Conservation (phyloP, 1,140 invertebrate genomes). For the Armadillidium nasatum region DNA sequence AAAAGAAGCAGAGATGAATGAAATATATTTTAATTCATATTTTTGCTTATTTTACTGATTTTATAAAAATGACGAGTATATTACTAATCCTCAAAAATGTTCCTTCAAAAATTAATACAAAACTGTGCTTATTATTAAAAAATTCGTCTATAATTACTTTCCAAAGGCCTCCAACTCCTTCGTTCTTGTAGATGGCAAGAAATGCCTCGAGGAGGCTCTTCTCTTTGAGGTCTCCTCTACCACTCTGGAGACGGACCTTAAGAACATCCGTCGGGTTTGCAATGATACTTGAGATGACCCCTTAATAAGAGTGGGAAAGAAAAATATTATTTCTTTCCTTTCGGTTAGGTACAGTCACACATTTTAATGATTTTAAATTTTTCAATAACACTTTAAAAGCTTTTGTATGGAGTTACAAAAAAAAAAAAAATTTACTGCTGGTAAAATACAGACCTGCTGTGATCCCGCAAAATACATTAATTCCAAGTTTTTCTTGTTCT, state of each 20-base stretch:
- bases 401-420: no score
- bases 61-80: not conserved
- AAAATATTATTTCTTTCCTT: no score
- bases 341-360: no score
- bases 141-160: slow-evolving; percentile 58
- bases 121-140: not conserved
- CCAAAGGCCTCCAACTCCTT: slow-evolving; percentile 80
- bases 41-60: not conserved
- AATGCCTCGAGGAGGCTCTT: slow-evolving; percentile 68
- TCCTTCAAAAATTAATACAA: not conserved
- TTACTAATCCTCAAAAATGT: not conserved
- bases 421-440: no score
- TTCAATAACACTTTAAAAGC: no score
- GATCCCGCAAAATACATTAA: slow-evolving; percentile 80
- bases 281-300: slow-evolving; percentile 84
- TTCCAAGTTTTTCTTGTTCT: slow-evolving; percentile 64
- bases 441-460: slow-evolving; percentile 59
- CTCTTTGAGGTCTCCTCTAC: slow-evolving; percentile 46
- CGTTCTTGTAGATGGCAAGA: slow-evolving; percentile 67
- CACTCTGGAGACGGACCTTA: slow-evolving; percentile 89
- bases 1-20: no score
- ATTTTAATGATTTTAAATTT: no score
- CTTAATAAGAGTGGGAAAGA: slow-evolving; percentile 47
- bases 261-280: slow-evolving; percentile 96
- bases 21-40: no score